Conservation (phyloP, 30 jellyfish, hydroid and myxozoan species). For the Hydra vulgaris region DNA sequence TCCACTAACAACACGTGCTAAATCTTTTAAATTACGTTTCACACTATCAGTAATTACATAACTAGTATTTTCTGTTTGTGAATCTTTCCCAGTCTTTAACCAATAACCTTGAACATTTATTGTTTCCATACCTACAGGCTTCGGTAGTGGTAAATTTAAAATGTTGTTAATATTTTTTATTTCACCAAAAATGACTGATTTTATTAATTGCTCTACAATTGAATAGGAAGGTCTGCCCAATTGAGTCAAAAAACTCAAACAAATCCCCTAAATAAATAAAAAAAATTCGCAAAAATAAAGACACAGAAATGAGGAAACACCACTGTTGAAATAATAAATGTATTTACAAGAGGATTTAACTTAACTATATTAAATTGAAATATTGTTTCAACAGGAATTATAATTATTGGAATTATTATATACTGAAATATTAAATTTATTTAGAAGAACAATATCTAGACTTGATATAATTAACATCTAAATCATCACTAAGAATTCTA, state of each 20-base stretch:
- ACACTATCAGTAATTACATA: slow-evolving; percentile 84
- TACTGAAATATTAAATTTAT: no score
- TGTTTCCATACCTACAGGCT: slow-evolving; percentile 37
- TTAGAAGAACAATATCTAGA: no score
- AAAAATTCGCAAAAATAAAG: neutral
- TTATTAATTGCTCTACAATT: slow-evolving; percentile 50
- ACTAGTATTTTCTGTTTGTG: slow-evolving; percentile 23
- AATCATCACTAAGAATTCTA: no score
- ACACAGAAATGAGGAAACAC: neutral
- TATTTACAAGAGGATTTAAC: neutral
- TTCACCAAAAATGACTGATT: slow-evolving; percentile 46
- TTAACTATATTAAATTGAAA: no score
- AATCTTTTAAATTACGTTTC: slow-evolving; percentile 54
- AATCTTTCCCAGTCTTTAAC: slow-evolving; percentile 53
- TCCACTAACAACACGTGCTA: slow-evolving; percentile 93
- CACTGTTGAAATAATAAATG: neutral
- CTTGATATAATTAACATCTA: no score
- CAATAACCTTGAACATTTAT: slow-evolving; percentile 73
- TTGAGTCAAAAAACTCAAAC: slow-evolving; percentile 88
- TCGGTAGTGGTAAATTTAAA: slow-evolving; percentile 50
- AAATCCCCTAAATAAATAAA: slow-evolving; percentile 66
- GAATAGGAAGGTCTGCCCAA: slow-evolving; percentile 75
- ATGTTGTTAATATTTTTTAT: slow-evolving; percentile 29
- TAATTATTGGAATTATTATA: no score
- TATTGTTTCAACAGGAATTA: no score